Percentiles rank a stretch among this genome's conserved stretches.
phyloP scores from a whole-genome alignment of 2,113 vertebrate species.

The Trachemys scripta region DNA sequence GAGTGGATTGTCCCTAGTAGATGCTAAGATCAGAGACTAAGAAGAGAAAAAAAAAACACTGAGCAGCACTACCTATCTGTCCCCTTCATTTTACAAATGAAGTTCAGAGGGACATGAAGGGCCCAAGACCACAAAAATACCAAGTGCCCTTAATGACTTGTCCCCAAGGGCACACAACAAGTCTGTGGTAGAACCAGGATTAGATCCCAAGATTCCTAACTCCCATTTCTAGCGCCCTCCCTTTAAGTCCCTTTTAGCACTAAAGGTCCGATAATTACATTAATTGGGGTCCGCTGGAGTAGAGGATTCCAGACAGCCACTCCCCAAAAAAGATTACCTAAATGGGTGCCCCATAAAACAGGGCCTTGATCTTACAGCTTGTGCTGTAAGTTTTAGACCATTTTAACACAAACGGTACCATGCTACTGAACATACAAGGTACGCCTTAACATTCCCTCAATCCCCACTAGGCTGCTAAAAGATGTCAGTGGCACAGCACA shows the following conservation, averaged over 20 bases:
- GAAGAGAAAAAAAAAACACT: not conserved
- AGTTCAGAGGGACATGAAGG: not conserved
- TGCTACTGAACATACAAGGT: not conserved
- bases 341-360: not conserved
- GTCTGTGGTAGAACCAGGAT: not conserved
- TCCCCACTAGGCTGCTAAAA: not conserved
- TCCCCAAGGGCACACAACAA: not conserved
- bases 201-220: not conserved
- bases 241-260: not conserved
- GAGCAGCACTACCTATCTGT: not conserved
- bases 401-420: not conserved
- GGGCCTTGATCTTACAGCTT: not conserved
- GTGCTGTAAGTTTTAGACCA: not conserved
- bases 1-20: not conserved
- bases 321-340: not conserved
- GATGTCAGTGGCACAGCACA: not conserved
- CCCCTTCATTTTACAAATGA: not conserved
- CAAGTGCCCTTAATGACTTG: not conserved
- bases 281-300: not conserved
- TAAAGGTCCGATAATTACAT: not conserved
- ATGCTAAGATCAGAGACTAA: not conserved
- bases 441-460: not conserved
- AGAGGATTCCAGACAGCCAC: not conserved
- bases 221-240: not conserved
- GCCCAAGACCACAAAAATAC: not conserved